phyloP scores from a whole-genome alignment of 2,797 vertebrate genomes.

The Myoxocephalus aenaeus region DNA sequence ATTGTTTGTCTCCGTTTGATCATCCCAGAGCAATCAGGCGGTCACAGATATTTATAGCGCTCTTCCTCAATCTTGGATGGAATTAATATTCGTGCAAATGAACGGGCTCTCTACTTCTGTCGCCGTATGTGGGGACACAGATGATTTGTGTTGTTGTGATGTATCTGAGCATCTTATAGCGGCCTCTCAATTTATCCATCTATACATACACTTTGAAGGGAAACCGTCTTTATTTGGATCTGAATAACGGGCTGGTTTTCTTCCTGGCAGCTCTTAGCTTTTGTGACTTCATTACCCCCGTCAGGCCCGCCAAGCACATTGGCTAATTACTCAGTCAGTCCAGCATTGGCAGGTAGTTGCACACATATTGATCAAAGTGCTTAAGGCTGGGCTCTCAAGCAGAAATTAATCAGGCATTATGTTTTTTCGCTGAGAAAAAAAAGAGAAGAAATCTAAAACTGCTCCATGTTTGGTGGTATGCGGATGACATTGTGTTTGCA shows the following conservation, averaged over 20 bases:
- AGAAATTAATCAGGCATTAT: constrained; percentile 81
- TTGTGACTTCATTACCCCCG: constrained; percentile 72
- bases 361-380: constrained; percentile 80
- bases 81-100: constrained; percentile 76
- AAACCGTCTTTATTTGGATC: constrained; percentile 54
- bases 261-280: constrained; percentile 62
- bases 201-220: constrained; percentile 38
- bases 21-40: constrained; percentile 67
- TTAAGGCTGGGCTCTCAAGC: constrained; percentile 75
- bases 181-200: constrained; percentile 29
- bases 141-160: constrained; percentile 68
- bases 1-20: constrained; percentile 77
- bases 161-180: constrained; percentile 47
- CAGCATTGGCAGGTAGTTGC: constrained; percentile 83
- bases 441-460: constrained; percentile 46
- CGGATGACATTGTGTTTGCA: constrained; percentile 45
- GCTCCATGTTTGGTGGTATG: constrained; percentile 36
- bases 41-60: constrained; percentile 80
- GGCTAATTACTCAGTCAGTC: constrained; percentile 84
- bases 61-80: constrained; percentile 65
- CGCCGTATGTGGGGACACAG: constrained; percentile 33
- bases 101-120: constrained; percentile 61
- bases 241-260: constrained; percentile 57
- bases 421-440: constrained; percentile 47
- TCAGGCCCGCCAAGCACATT: constrained; percentile 74